phyloP scores from a whole-genome alignment of 2,797 vertebrate species.

The Lindbergichthys nudifrons region DNA sequence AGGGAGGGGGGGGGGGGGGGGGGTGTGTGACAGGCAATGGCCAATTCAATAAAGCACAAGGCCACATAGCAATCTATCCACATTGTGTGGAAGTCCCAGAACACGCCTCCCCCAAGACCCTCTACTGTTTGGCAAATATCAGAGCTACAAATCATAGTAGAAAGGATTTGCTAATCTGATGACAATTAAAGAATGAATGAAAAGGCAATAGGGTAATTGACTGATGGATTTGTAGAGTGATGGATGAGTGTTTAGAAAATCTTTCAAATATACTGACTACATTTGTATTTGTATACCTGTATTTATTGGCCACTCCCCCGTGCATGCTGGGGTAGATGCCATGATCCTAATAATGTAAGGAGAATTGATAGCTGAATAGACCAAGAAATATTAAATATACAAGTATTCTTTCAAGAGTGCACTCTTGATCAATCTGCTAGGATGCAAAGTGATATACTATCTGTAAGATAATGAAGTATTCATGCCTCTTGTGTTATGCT shows the following conservation, averaged over 20 bases:
- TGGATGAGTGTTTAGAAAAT: background rate
- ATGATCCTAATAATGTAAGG: background rate
- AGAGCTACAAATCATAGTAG: slow-evolving; percentile 34
- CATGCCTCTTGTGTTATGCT: background rate
- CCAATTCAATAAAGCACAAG: slow-evolving; percentile 55
- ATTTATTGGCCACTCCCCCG: background rate
- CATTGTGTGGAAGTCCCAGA: slow-evolving; percentile 44
- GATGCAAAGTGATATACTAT: background rate
- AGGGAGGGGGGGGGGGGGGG: background rate
- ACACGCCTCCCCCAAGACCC: slow-evolving; percentile 26
- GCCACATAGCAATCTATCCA: slow-evolving; percentile 60
- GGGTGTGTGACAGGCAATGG: slow-evolving; percentile 26
- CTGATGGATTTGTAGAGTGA: background rate
- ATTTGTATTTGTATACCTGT: background rate
- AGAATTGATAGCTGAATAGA: background rate
- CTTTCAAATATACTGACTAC: background rate
- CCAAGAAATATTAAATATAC: background rate
- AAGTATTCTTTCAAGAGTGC: background rate
- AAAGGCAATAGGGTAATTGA: background rate
- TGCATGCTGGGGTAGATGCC: background rate
- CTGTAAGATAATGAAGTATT: background rate
- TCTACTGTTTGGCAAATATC: slow-evolving; percentile 31
- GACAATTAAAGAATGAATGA: slow-evolving; percentile 27
- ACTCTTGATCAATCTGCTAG: background rate
- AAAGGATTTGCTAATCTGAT: slow-evolving; percentile 33